phyloP scores from a whole-genome alignment of 2,797 vertebrate genomes.

The Coregonus ussuriensis region DNA sequence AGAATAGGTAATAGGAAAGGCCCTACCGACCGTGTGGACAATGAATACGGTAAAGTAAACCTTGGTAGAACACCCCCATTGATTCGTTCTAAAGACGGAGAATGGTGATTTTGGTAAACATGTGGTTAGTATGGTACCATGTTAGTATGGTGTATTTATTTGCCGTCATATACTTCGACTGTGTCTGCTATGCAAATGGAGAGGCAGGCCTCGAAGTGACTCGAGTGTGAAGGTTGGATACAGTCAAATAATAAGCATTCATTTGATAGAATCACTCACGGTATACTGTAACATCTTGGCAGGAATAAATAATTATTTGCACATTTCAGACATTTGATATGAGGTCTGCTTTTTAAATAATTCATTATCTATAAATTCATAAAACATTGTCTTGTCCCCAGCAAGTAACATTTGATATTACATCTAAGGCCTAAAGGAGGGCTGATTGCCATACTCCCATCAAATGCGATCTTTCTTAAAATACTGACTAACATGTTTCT shows the following conservation, averaged over 20 bases:
- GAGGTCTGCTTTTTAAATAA: conserved; percentile 70
- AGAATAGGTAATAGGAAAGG: conserved; percentile 52
- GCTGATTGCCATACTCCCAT: conserved; percentile 78
- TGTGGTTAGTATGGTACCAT: background rate
- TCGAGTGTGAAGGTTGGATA: conserved; percentile 67
- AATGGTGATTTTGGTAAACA: conserved; percentile 30
- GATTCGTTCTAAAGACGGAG: conserved; percentile 26
- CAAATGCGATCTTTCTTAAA: conserved; percentile 78
- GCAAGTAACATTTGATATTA: conserved; percentile 82
- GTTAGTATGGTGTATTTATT: conserved; percentile 31
- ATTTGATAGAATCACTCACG: conserved; percentile 63
- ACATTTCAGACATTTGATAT: conserved; percentile 71
- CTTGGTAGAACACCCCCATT: conserved; percentile 40
- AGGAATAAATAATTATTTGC: conserved; percentile 64
- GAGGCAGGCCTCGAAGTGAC: conserved; percentile 29
- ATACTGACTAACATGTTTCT: conserved; percentile 72
- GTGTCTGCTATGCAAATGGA: conserved; percentile 17
- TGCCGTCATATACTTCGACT: background rate
- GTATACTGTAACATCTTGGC: conserved; percentile 34
- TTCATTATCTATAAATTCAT: conserved; percentile 78
- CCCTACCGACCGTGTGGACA: conserved; percentile 45
- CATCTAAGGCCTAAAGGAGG: conserved; percentile 79
- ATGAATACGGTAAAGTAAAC: conserved; percentile 43
- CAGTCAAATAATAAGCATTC: conserved; percentile 65
- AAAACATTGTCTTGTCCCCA: conserved; percentile 76